Evolutionary conservation across 2,113 vertebrate species (phyloP).

Genomic region (Erythrocercus mccallii): DNA sequence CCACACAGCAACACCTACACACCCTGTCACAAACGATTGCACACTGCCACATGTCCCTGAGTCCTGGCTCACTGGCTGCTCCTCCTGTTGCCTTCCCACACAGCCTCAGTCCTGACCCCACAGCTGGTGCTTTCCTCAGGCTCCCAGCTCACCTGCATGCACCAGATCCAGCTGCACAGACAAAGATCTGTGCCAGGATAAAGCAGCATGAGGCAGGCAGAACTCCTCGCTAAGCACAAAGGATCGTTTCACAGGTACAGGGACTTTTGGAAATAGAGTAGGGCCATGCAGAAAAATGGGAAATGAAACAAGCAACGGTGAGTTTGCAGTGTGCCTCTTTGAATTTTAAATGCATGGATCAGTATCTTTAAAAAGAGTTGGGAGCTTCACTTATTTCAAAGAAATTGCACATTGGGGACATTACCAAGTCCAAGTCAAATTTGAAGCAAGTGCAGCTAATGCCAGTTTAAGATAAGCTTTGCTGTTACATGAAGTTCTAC

Average conservation of each 20-base stretch:
- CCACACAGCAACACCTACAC: neutral
- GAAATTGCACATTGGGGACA: neutral
- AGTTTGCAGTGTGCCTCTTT: neutral
- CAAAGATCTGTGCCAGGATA: neutral
- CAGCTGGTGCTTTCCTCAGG: neutral
- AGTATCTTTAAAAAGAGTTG: neutral
- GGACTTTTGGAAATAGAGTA: neutral
- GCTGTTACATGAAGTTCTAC: neutral
- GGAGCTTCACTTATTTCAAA: neutral
- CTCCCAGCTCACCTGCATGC: neutral
- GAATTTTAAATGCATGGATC: neutral
- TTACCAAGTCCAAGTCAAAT: neutral
- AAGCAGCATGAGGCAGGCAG: neutral
- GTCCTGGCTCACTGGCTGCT: neutral
- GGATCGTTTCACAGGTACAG: accelerated
- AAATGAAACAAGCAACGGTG: neutral
- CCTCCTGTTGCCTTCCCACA: neutral
- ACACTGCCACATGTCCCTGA: neutral
- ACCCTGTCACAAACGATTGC: neutral
- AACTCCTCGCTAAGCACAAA: neutral
- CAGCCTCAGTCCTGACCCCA: neutral
- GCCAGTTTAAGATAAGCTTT: neutral
- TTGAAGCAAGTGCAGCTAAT: neutral
- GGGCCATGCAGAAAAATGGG: neutral
- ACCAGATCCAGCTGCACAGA: neutral